Base-by-base conservation (phyloP, 2,797 vertebrate species). In the Alfaro cultratus region DNA sequence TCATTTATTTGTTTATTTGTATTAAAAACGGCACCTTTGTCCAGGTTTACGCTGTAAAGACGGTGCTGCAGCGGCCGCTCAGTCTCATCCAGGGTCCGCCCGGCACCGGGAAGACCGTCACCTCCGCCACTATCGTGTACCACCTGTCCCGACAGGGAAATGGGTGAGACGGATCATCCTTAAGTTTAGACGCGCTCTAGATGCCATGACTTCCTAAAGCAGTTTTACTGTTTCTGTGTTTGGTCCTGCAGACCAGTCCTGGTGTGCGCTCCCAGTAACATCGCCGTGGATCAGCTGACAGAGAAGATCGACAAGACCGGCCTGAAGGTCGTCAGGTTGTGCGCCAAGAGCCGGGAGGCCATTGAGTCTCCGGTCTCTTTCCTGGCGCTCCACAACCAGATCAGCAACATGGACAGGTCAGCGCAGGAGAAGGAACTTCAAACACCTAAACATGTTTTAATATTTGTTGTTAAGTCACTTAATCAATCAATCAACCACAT, bases 361-460 rank as follows among this genome's bases (percentile, higher is more conserved):
- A 99, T 99, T 0, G 98, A 99, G 92, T 99, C 99, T 0, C 98
- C 99, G 0, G 98, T 99, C 29, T 99, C 99, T 13, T 99, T 99
- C 94, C 90, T 99, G 90, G 99, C 99, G 0, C 91, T 99, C 86
- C 99, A 99, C 92, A 99, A 99, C 89, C 99, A 99, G 95, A 99
- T 99, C 92, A 96, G 99, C 86, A 99, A 99, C 94, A 99, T 99
- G 98, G 99, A 99, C 91, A 99, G 99, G 99, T 99, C 77, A 86
- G 93, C 74, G 29, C 47, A 29, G 49, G 23, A 9, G 4, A 47
- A 67, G 36, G 21, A 41, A 0, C 23, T 12, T 26, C 12, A 29
- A n/a, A n/a, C 6, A 1, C 34, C 4, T 67, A 4, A 39, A 67
- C 39, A 0, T 4, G 21, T 43, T n/a, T 70, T 70, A 70, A 26